These are phyloP conservation scores for Lerista edwardsae DNA, from an alignment of 2,797 vertebrate genomes.

Conservation along the genomic window DNA sequence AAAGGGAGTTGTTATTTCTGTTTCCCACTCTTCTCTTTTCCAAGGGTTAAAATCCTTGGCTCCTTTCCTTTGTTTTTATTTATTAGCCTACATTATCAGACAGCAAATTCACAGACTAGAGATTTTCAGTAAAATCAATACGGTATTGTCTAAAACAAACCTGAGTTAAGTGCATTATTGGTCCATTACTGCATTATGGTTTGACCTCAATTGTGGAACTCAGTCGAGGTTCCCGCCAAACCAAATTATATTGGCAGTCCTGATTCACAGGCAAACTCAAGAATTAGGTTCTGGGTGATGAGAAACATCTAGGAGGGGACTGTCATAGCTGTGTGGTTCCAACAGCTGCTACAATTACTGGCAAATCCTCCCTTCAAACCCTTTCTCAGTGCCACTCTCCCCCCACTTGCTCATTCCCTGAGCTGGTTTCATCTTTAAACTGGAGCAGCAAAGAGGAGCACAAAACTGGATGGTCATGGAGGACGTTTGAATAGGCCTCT, in stretches of 20 bases:
- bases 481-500: neutral
- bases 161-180: constrained; percentile 59
- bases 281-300: neutral
- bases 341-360: neutral
- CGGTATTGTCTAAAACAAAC: constrained; percentile 53
- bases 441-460: neutral
- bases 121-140: constrained; percentile 66
- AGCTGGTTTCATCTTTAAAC: neutral
- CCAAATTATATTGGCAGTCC: constrained; percentile 44
- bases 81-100: constrained; percentile 37
- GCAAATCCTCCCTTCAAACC: neutral
- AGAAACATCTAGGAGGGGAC: neutral
- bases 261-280: neutral
- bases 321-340: neutral
- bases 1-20: constrained; percentile 27
- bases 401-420: neutral
- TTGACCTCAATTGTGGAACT: constrained; percentile 53
- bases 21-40: neutral
- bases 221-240: constrained; percentile 55
- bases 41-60: constrained; percentile 31
- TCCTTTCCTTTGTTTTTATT: constrained; percentile 28
- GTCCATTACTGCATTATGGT: constrained; percentile 51
- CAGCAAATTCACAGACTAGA: constrained; percentile 42
- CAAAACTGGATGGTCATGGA: neutral
- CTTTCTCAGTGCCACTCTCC: neutral